Base-by-base conservation (phyloP, 2,797 vertebrate species). In the Sibirionetta formosa region DNA sequence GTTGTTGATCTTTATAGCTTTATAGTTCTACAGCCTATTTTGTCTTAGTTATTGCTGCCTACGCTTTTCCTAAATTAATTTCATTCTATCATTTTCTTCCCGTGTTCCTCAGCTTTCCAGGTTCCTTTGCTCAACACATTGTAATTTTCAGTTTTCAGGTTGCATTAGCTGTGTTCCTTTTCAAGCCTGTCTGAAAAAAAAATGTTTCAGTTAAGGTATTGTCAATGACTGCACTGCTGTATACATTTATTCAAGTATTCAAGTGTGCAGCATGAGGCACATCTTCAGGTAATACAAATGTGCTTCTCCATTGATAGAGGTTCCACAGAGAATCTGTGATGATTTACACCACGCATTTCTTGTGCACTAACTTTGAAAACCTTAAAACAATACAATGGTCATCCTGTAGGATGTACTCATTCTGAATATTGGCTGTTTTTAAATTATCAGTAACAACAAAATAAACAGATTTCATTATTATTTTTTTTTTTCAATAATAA, bases 91-190 rank as follows among this genome's bases (percentile, higher is more conserved):
- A 16, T 92, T 96, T 95, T 86, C 78, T 92, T 81, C 1, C 0
- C 1, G 0, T 50, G 11, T 86, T 94, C 63, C 38, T 84, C 78
- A 88, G 54, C 10, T 88, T 94, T 84, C 65, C 35, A 31, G 58
- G 36, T 81, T 64, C 10, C 20, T 79, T 88, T 82, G 33, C 40
- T n/a, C 66, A 77, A 70, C 85, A 44, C 13, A 22, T 17, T 33
- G 27, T 63, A 51, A 38, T 92, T 93, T 83, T 66, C 42, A 84
- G 38, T 73, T 88, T 95, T 88, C 31, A 64, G 33, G 26, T 83
- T 83, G 65, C 76, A 16, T 81, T 51, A 81, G 38, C 46, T 51
- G 15, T 53, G 7, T 16, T 64, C 2, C 4, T 38, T 76, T 82
- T 79, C 2, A 2, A 94, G 46, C 31, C 48, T 72, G 14, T 63